Conservation (phyloP, 2,888 invertebrate species). For the Napeogenes sylphis region DNA sequence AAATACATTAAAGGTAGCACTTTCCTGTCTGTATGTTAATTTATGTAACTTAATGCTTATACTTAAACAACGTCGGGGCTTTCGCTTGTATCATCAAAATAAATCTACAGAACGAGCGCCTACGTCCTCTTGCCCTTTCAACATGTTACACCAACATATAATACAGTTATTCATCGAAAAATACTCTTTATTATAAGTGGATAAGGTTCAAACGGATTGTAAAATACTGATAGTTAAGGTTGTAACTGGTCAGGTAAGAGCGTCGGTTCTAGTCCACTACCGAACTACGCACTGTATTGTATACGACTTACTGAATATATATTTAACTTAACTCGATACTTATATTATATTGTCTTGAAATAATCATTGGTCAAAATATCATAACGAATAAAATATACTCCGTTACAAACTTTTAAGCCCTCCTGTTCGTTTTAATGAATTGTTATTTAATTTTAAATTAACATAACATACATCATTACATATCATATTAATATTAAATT, state of each 20-base stretch:
- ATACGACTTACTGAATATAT: constrained; percentile 8
- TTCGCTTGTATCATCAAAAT: constrained; percentile 32
- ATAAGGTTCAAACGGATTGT: constrained; percentile 2
- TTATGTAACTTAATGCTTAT: constrained; percentile 2
- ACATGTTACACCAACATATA: constrained; percentile 19
- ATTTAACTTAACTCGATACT: background rate
- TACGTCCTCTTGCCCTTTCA: constrained; percentile 37
- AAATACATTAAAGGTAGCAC: background rate
- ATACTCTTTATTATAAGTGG: background rate
- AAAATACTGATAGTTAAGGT: constrained; percentile 18
- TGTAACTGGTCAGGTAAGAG: constrained; percentile 34
- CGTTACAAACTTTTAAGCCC: too few relatives aligned
- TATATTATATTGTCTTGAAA: background rate
- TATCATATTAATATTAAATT: too few relatives aligned
- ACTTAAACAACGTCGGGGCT: constrained; percentile 16
- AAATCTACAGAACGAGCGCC: constrained; percentile 34
- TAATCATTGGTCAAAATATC: background rate
- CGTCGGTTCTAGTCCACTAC: constrained; percentile 32
- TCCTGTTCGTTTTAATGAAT: too few relatives aligned
- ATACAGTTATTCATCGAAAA: constrained; percentile 1
- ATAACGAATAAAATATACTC: background rate
- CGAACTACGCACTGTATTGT: constrained; percentile 33
- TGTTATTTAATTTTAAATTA: too few relatives aligned
- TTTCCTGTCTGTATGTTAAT: background rate
- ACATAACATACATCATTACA: too few relatives aligned